phyloP scores from a whole-genome alignment of 1,140 invertebrate species.

The Panonychus citri region DNA sequence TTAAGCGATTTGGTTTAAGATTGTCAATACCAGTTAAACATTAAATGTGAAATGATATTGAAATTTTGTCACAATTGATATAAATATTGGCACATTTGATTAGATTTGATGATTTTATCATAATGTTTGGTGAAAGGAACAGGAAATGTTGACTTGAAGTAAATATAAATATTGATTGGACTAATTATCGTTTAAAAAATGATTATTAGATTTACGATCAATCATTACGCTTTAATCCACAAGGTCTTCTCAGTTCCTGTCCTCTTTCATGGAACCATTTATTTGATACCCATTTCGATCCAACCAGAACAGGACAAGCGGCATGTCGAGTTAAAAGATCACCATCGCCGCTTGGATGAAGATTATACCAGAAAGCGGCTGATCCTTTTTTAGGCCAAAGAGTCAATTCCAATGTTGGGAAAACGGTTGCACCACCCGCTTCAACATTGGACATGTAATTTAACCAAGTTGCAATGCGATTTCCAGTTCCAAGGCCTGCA shows the following conservation, averaged over 20 bases:
- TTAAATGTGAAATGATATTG: no score
- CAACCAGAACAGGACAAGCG: slow-evolving; percentile 84
- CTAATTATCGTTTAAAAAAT: no score
- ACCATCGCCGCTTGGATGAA: slow-evolving; percentile 74
- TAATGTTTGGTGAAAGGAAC: no score
- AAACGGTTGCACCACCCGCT: slow-evolving; percentile 85
- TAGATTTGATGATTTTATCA: no score
- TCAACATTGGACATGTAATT: slow-evolving; percentile 53
- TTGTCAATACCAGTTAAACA: no score
- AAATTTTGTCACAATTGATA: no score
- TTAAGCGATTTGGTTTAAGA: no score
- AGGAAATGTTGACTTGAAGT: no score
- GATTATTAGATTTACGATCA: no score
- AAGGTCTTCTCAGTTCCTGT: slow-evolving; percentile 67
- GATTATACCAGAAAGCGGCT: slow-evolving; percentile 87
- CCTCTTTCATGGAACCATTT: slow-evolving; percentile 95
- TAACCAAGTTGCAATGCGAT: slow-evolving; percentile 36
- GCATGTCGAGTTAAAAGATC: slow-evolving; percentile 79
- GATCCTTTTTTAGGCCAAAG: slow-evolving; percentile 69
- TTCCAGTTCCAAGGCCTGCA: slow-evolving; percentile 36
- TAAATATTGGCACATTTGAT: no score
- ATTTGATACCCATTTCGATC: slow-evolving; percentile 96
- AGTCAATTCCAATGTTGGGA: slow-evolving; percentile 55
- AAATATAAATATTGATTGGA: no score
- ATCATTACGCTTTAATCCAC: slow-evolving; percentile 26